These are phyloP conservation scores for Ardeotis arabs DNA, from an alignment of 2,113 vertebrate genomes.

Conservation along the genomic window DNA sequence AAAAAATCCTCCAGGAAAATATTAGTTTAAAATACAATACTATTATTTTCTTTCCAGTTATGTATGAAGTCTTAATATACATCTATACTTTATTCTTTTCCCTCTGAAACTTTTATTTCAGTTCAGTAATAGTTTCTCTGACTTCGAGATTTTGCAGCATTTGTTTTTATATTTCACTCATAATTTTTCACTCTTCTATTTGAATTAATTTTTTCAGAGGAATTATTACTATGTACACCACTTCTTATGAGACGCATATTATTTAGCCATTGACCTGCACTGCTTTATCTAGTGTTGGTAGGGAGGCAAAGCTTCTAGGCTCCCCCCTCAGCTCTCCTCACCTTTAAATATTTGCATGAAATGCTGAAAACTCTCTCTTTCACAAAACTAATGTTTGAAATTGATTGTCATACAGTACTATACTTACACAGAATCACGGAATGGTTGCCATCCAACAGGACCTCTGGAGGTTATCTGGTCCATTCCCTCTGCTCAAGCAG, in stretches of 20 bases:
- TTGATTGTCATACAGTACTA: not conserved
- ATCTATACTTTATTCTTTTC: not conserved
- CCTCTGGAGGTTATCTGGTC: not conserved
- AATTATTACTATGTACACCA: not conserved
- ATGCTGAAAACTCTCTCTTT: slow-evolving; percentile 15
- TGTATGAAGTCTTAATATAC: not conserved
- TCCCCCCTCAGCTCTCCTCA: not conserved
- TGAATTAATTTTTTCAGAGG: slow-evolving; percentile 9
- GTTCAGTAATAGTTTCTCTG: not conserved
- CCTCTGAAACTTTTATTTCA: not conserved
- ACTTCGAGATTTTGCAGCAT: slow-evolving; percentile 32
- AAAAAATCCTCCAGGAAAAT: not conserved
- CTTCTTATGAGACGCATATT: not conserved
- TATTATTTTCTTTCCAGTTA: not conserved
- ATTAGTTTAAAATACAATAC: not conserved
- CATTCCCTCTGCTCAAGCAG: not conserved
- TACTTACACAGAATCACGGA: not conserved
- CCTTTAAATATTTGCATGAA: slow-evolving; percentile 23
- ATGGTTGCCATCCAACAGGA: not conserved
- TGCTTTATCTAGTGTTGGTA: not conserved
- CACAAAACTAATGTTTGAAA: not conserved
- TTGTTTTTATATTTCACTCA: slow-evolving; percentile 7
- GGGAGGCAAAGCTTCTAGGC: not conserved
- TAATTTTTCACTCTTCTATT: slow-evolving; percentile 28
- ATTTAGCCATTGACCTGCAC: not conserved